Evolutionary conservation across 2,113 vertebrate genomes (phyloP).

Genomic region (Phaethornis superciliosus): DNA sequence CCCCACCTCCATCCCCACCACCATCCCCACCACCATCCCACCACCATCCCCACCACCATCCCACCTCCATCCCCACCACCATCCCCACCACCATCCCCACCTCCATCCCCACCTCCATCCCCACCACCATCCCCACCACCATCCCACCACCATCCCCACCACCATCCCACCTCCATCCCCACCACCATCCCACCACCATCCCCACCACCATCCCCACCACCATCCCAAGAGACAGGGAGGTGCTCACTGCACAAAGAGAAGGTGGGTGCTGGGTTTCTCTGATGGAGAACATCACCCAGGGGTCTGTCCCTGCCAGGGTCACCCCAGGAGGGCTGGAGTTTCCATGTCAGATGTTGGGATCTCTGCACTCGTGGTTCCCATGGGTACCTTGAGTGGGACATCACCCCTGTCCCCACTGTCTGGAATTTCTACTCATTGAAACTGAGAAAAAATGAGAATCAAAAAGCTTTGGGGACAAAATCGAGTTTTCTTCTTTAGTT

Average conservation of each 20-base stretch:
- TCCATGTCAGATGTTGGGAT: neutral
- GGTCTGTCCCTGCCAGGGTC: neutral
- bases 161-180: too few relatives aligned
- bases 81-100: too few relatives aligned
- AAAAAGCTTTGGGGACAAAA: neutral
- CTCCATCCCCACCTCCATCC: too few relatives aligned
- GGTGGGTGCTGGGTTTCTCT: neutral
- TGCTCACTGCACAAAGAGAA: neutral
- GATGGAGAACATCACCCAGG: accelerated
- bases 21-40: too few relatives aligned
- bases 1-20: too few relatives aligned
- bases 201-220: neutral
- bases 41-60: too few relatives aligned
- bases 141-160: too few relatives aligned
- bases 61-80: too few relatives aligned
- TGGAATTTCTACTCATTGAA: neutral
- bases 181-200: too few relatives aligned
- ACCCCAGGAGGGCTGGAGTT: neutral
- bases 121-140: too few relatives aligned
- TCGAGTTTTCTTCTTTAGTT: neutral
- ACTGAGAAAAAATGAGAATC: neutral
- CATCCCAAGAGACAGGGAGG: neutral
- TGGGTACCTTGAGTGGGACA: neutral
- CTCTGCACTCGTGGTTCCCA: accelerated
- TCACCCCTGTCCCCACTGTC: neutral